A percentile compares a stretch with the other conserved stretches of the same genome.
phyloP scores from a whole-genome alignment of 2,113 vertebrate species.

The Hippocampus comes region DNA sequence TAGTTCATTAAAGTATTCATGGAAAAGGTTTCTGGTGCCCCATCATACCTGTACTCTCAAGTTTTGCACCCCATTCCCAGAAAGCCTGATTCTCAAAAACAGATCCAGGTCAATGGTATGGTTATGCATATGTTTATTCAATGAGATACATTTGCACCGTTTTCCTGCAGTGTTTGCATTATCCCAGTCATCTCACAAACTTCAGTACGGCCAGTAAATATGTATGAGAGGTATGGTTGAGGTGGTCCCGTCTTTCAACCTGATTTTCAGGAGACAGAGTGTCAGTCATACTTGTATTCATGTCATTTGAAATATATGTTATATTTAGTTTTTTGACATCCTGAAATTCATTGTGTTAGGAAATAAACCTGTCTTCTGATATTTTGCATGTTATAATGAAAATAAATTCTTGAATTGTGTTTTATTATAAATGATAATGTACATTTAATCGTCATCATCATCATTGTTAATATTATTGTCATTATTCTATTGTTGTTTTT shows the following conservation, averaged over 20 bases:
- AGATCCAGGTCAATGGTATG: slow-evolving; percentile 1
- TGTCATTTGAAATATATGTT: not conserved
- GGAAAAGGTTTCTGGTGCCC: slow-evolving; percentile 45
- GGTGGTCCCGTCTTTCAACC: no score
- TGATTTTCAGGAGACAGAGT: slow-evolving; percentile 32
- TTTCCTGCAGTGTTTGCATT: not conserved
- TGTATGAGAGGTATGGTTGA: slow-evolving; percentile 28
- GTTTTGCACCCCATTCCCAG: slow-evolving; percentile 16
- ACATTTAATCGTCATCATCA: not conserved
- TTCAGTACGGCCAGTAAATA: slow-evolving; percentile 16
- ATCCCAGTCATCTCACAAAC: not conserved
- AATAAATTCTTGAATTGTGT: not conserved
- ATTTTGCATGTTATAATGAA: not conserved
- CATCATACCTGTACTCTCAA: slow-evolving; percentile 44
- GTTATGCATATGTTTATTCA: slow-evolving; percentile 29
- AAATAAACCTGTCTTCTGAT: not conserved
- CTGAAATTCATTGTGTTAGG: slow-evolving; percentile 6
- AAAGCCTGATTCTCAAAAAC: slow-evolving; percentile 2
- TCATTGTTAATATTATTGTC: not conserved
- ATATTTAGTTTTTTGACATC: not conserved
- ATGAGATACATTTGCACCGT: slow-evolving; percentile 17
- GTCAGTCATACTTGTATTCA: not conserved
- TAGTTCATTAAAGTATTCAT: slow-evolving; percentile 47
- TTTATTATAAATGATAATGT: not conserved
- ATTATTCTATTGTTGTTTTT: no score